Evolutionary conservation across 2,888 invertebrate genomes (phyloP), one percentile per base, ranked within the genome.

Genomic region (Melikaiella ostensackeni): DNA sequence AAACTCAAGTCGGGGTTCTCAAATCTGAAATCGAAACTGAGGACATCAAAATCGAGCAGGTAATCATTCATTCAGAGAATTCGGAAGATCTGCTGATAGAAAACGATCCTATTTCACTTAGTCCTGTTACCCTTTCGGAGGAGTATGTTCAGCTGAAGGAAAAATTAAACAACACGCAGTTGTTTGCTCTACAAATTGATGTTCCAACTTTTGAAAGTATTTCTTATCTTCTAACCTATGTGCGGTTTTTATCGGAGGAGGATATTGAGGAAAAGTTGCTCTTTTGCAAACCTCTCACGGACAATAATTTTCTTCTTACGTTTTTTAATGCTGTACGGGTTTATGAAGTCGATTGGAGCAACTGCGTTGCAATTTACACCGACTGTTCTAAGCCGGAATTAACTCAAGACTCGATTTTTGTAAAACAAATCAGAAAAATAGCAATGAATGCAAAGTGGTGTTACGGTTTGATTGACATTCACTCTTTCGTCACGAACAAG

Each of bases 241-340:
- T 35, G 5, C 35, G 63, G 19, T 33, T 35, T n/a, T 19, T 21
- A 35, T 21, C 63, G 1, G 35, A 33, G 1, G 35, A n/a, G 8
- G 35, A 63, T n/a, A 63, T 63, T 63, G 63, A 35, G 21, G 63
- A 63, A 38, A 63, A 63, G 5, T 21, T 63, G 9, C 38, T 63
- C 0, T 63, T 63, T 35, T 63, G 63, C 35, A 63, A 63, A 63
- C 11, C 63, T 11, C n/a, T 63, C 1, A 38, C 21, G 4, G 63
- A 19, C n/a, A n/a, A n/a, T 63, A 19, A 63, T 35, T 8, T 63
- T 21, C 33, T 63, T 13, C 5, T n/a, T 1, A 33, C 33, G 5
- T 63, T 63, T 38, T 63, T 35, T 21, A 38, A n/a, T 11, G 19
- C 63, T 21, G n/a, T 63, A 1, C n/a, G 38, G 35, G n/a, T n/a